phyloP scores from a whole-genome alignment of 2,797 vertebrate species.

The Sebastiscus albofasciatus region DNA sequence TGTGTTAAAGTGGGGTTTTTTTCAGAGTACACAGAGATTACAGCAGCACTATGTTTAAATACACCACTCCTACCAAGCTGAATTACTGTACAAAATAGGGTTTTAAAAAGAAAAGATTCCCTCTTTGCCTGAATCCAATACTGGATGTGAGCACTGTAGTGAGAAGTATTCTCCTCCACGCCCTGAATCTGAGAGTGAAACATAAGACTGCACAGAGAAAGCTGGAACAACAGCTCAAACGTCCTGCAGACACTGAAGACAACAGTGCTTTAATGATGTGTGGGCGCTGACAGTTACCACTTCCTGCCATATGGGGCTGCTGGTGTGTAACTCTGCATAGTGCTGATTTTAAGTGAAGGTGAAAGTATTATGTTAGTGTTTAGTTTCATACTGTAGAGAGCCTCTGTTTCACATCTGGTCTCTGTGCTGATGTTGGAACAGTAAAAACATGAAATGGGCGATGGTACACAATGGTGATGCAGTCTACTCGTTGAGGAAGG shows the following conservation, averaged over 20 bases:
- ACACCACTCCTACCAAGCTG: not conserved
- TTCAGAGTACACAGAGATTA: not conserved
- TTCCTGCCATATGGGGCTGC: not conserved
- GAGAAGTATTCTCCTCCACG: not conserved
- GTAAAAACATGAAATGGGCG: not conserved
- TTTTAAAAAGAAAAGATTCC: not conserved
- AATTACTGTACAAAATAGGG: not conserved
- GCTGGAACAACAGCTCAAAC: not conserved
- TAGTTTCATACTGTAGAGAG: not conserved
- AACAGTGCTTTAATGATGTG: not conserved
- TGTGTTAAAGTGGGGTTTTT: accelerated
- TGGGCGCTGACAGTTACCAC: not conserved
- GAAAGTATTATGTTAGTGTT: not conserved
- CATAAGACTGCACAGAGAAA: not conserved
- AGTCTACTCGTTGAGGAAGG: not conserved
- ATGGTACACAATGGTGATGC: not conserved
- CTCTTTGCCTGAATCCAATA: not conserved
- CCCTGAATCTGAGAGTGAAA: constrained; percentile 10
- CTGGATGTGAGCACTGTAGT: not conserved
- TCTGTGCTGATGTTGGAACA: not conserved
- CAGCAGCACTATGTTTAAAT: not conserved
- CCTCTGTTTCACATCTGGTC: not conserved
- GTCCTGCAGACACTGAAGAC: not conserved
- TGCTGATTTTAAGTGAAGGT: not conserved
- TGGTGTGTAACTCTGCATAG: not conserved